phyloP scores from a whole-genome alignment of 2,888 invertebrate species.

The Parapristionchus giblindavisi region DNA sequence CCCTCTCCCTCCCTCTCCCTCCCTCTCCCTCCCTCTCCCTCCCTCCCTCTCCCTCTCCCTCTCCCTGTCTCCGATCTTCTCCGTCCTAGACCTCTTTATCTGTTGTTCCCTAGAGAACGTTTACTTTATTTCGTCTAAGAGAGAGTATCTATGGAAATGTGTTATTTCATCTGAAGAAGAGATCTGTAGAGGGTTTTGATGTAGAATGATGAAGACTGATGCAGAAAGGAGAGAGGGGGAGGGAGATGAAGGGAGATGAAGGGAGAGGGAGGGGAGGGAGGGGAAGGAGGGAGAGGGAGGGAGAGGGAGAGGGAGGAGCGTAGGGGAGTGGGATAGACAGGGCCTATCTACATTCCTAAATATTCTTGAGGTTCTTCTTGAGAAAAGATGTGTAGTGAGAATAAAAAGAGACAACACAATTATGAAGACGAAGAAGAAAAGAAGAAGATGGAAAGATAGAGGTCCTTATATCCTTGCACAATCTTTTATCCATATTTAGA shows the following conservation, averaged over 20 bases:
- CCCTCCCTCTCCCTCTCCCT: too few species aligned
- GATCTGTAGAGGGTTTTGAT: neutral
- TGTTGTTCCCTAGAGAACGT: too few species aligned
- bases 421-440: too few species aligned
- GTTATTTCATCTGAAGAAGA: neutral
- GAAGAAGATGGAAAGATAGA: too few species aligned
- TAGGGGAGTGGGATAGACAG: conserved; percentile 5
- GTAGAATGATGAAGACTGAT: neutral
- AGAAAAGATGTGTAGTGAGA: too few species aligned
- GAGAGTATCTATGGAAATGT: too few species aligned
- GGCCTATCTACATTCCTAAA: neutral
- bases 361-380: neutral
- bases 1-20: neutral
- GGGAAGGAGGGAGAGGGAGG: neutral
- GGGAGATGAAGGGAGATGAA: neutral
- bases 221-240: neutral
- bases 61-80: too few species aligned
- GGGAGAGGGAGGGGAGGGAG: neutral
- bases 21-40: neutral
- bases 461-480: too few species aligned
- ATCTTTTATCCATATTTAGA: too few species aligned
- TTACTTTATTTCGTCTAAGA: too few species aligned
- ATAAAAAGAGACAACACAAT: too few species aligned
- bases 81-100: too few species aligned
- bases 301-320: neutral